Evolutionary conservation across 2,113 vertebrate species (phyloP), one percentile per base, ranked within the genome.

Genomic region (Phyllostomus discolor): DNA sequence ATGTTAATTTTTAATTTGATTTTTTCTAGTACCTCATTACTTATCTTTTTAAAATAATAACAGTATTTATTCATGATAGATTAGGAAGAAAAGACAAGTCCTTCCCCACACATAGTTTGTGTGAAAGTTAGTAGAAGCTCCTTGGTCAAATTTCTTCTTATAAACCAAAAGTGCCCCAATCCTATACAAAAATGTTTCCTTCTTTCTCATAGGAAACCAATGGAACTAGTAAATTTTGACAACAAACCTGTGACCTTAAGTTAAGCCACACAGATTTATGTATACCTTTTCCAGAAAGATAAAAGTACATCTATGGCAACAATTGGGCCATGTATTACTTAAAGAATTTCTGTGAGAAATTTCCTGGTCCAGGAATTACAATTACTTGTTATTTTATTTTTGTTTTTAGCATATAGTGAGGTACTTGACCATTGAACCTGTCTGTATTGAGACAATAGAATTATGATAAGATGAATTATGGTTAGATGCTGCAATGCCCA

Each of bases 331-430:
- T 24, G 7, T 12, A 33, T 50, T 66, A 2, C 84, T 81, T 78
- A 59, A 94, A 41, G 57, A 88, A 70, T 95, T 84, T 85, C 85
- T 62, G 43, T 96, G 50, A 94, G 89, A 88, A 92, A 64, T 87
- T 59, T 90, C 57, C 85, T 12, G 3, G 50, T 90, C 57, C 15
- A 38, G 26, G 52, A 94, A 85, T 94, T 64, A 75, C 11, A 64
- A 4, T 66, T 70, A 10, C 43, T 86, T 66, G 38, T 24, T 41
- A 33, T 59, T 92, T 96, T 69, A 33, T 66, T 90, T 92, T 83
- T 64, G 84, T 4, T 69, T 43, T 91, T 83, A 41, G n/a, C 59
- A 38, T 83, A 12, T 19, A 80, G 28, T 46, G 76, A 76, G 64
- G 15, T 50, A 38, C 17, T 50, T 94, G 52, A 79, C 62, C 70